Conservation (phyloP, 37 sponge, comb jelly and placozoan genomes). For the Geodia barretti region DNA sequence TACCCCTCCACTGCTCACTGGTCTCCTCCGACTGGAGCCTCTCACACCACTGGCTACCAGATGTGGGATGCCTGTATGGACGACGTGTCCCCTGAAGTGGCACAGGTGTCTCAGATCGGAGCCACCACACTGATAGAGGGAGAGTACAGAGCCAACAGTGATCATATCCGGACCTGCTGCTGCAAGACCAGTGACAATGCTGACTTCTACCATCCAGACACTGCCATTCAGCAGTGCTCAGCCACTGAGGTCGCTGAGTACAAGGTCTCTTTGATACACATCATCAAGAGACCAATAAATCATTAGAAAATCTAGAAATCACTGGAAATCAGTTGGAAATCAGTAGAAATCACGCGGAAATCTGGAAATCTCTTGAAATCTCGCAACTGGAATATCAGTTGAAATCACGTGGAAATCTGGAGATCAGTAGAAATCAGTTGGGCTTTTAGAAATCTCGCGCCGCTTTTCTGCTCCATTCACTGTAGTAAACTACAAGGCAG, state of each 20-base stretch:
- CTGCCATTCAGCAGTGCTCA: not conserved
- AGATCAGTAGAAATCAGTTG: no score
- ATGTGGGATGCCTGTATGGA: conserved; percentile 51
- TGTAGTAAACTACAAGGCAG: no score
- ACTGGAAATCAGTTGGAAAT: no score
- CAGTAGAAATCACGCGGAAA: no score
- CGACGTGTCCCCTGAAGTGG: conserved; percentile 39
- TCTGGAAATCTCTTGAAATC: no score
- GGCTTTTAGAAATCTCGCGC: no score
- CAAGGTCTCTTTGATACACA: not conserved
- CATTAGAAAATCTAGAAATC: no score
- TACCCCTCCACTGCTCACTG: conserved; percentile 28
- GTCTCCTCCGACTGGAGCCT: conserved; percentile 58
- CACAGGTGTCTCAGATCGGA: conserved; percentile 39
- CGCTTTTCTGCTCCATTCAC: no score
- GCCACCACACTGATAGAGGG: not conserved
- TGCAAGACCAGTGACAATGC: conserved; percentile 10
- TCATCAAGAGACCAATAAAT: no score
- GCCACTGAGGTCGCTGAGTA: conserved; percentile 9
- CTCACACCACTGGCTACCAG: conserved; percentile 46
- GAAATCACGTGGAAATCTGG: no score
- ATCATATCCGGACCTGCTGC: conserved; percentile 28
- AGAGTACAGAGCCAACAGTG: conserved; percentile 29
- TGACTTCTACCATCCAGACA: conserved; percentile 26
- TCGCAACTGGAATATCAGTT: no score